Evolutionary conservation across 1,140 invertebrate genomes (phyloP).

Genomic region (Drosophila dunni): DNA sequence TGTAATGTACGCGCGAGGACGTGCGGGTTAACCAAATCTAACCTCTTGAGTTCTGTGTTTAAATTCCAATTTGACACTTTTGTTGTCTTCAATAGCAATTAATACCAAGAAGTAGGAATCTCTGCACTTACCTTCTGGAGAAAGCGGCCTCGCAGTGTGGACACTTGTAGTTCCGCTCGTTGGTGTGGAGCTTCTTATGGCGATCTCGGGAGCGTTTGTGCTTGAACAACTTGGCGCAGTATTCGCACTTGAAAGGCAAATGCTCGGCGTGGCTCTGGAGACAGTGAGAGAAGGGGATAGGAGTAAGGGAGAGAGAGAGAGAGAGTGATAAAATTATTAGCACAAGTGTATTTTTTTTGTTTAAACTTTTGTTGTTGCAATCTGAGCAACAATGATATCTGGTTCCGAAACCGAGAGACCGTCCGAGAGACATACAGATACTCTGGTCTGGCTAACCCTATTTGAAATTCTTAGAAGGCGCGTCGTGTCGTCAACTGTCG

Average conservation of each 20-base stretch:
- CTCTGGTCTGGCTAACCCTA: conserved; percentile 47
- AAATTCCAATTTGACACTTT: too few relatives aligned
- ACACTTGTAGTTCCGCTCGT: conserved; percentile 97
- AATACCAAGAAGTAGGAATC: too few relatives aligned
- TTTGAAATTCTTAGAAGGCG: conserved; percentile 79
- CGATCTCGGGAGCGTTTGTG: conserved; percentile 97
- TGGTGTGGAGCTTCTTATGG: conserved; percentile 97
- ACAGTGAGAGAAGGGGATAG: neutral
- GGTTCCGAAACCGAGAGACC: conserved; percentile 17
- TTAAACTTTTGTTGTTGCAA: conserved; percentile 28
- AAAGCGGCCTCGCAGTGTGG: conserved; percentile 96
- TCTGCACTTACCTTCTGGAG: conserved; percentile 91
- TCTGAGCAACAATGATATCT: conserved; percentile 37
- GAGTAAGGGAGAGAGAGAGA: neutral
- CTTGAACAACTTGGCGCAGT: conserved; percentile 96
- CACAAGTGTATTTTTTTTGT: conserved; percentile 13
- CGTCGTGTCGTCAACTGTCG: conserved; percentile 50
- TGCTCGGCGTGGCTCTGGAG: conserved; percentile 94
- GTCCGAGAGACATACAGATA: neutral
- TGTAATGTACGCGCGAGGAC: too few relatives aligned
- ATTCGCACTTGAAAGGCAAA: conserved; percentile 95
- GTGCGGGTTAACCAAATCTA: too few relatives aligned
- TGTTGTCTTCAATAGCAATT: too few relatives aligned
- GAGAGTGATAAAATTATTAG: conserved; percentile 8
- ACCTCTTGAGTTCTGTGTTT: too few relatives aligned